Percentiles rank a stretch among this genome's conserved stretches.
Evolutionary conservation across 2,797 vertebrate species (phyloP).

Genomic region (Falco novaeseelandiae): DNA sequence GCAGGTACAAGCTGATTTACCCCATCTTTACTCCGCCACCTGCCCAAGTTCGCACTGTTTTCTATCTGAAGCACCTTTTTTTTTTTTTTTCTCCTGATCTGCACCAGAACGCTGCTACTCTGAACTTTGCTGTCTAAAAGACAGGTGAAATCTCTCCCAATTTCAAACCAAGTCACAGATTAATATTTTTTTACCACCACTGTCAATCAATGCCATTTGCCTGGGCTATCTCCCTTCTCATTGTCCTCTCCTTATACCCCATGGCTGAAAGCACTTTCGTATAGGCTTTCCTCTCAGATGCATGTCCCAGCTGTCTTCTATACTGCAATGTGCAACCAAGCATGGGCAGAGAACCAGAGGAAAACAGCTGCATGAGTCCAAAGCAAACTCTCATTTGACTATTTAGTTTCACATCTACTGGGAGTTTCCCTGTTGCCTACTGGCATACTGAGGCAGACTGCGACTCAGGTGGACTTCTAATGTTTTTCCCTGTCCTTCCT

Average conservation of each 20-base stretch:
- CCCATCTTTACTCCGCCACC: neutral
- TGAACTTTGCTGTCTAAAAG: neutral
- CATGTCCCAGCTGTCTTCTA: neutral
- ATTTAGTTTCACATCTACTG: neutral
- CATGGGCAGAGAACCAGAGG: neutral
- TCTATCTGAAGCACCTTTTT: neutral
- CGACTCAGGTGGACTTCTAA: neutral
- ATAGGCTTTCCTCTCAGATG: neutral
- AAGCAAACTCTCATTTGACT: neutral
- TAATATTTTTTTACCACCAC: neutral
- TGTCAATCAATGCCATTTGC: neutral
- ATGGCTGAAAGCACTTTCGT: neutral
- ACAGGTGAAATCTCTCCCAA: neutral
- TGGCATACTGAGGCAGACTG: neutral
- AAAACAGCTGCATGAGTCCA: neutral
- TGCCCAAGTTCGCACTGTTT: neutral
- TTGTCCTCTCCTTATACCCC: neutral
- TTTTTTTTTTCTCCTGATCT: neutral
- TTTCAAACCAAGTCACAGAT: neutral
- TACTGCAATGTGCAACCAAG: fast-evolving
- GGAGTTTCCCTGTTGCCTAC: neutral
- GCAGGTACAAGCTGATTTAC: neutral
- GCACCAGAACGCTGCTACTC: neutral
- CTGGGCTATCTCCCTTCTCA: neutral
- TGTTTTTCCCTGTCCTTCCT: neutral